Percentiles rank a stretch among this genome's conserved stretches.
Conservation (phyloP, 2,113 vertebrate genomes). For the Atlantisia rogersi region DNA sequence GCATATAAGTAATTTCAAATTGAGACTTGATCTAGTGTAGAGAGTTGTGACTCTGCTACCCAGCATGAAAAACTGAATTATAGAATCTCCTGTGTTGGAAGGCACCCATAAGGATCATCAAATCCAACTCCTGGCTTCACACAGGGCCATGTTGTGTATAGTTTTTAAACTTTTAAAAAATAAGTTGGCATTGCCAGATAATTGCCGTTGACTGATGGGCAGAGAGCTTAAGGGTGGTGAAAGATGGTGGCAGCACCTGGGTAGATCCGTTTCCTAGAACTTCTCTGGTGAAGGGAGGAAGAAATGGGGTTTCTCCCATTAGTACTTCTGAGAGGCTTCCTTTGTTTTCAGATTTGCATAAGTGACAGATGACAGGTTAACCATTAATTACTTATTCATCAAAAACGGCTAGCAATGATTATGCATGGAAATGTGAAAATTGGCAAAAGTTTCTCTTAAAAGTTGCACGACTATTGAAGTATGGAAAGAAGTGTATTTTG, state of each 20-base stretch:
- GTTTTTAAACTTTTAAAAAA: neutral
- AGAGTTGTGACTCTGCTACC: neutral
- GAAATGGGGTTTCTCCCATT: neutral
- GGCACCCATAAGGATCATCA: too few species aligned
- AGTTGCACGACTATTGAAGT: neutral
- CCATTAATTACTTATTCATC: neutral
- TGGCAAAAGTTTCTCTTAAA: neutral
- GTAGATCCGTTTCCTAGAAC: neutral
- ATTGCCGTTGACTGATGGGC: neutral
- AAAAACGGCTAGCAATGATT: neutral
- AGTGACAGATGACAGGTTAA: neutral
- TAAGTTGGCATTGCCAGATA: neutral
- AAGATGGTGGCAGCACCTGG: neutral
- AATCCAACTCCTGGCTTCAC: too few species aligned
- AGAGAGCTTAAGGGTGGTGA: neutral
- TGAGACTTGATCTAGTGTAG: accelerated
- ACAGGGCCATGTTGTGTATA: too few species aligned
- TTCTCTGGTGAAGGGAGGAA: neutral
- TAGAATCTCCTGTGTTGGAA: too few species aligned
- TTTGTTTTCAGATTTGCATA: neutral
- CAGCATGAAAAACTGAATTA: accelerated
- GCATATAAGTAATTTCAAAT: neutral
- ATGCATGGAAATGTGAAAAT: neutral
- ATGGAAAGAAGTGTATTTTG: neutral
- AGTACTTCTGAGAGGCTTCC: accelerated